Base-by-base conservation (phyloP, 2,888 invertebrate species). In the Calameuta pallipes region DNA sequence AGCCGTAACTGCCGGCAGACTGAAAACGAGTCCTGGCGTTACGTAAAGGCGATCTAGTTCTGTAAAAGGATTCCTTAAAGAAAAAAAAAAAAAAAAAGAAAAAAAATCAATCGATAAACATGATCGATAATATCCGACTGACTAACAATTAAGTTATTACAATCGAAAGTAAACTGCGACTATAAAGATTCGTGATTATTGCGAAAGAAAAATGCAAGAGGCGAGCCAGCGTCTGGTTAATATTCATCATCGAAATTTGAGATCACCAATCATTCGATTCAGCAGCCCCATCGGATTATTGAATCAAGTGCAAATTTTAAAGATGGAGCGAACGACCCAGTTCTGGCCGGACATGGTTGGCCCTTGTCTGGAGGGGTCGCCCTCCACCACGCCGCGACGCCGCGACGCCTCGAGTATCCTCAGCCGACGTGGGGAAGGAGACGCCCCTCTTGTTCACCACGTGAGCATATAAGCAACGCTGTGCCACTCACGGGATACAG, bases 381-480 rank as follows among this genome's bases (percentile, higher is more conserved):
- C 34, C 71, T 56, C 56, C 56, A 56, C 56, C 56, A 56, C 23
- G 56, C 56, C 56, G 23, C 56, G 41, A 41, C 41, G 41, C 41
- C 41, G 1, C 41, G 56, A 56, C 56, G 71, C 75, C 79, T 73
- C 77, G 81, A 76, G 78, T 70, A 78, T 78, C 78, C 82, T 76
- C 78, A 23, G 9, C 23, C 23, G 56, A 56, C 56, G 82, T 79
- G 81, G 82, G 82, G 82, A 85, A 83, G 85, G 84, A 85, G 85
- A 79, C 81, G 84, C 84, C 83, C 82, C 84, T 80, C 82, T 83
- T 82, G 78, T 75, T 82, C 80, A 85, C 79, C 81, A 80, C 80
- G 78, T 82, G 83, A 79, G 83, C 88, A 88, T 89, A 89, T 88
- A 89, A 89, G 87, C 84, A 85, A 85, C 83, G 84, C 76, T 80